Conservation (phyloP, 2,113 vertebrate genomes). For the Acrocephalus kingi region DNA sequence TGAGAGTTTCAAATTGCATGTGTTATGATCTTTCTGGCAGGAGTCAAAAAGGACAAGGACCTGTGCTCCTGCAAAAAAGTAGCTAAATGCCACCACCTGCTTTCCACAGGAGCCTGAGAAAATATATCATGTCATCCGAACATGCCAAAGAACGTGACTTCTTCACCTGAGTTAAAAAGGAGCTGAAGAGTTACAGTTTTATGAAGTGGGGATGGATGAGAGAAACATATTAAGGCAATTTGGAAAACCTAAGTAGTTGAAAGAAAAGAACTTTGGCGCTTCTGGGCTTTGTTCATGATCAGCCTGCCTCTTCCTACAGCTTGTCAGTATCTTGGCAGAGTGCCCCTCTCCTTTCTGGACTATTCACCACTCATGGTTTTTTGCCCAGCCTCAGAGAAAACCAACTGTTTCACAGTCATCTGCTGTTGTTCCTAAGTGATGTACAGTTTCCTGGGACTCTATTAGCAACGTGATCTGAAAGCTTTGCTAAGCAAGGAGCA, state of each 20-base stretch:
- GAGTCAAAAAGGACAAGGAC: not conserved
- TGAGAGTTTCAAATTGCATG: not conserved
- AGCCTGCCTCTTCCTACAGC: not conserved
- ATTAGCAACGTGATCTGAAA: not conserved
- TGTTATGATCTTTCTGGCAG: not conserved
- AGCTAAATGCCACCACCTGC: not conserved
- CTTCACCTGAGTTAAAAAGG: not conserved
- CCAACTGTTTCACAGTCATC: not conserved
- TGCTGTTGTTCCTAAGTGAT: not conserved
- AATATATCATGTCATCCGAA: not conserved
- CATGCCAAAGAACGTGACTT: not conserved
- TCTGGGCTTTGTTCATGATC: not conserved
- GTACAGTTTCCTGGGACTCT: not conserved
- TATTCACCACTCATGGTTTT: not conserved
- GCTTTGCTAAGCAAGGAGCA: not conserved
- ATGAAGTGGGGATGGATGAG: not conserved
- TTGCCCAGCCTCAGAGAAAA: not conserved
- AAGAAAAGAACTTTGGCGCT: not conserved
- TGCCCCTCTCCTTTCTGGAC: not conserved
- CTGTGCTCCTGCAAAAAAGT: not conserved
- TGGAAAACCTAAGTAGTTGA: not conserved
- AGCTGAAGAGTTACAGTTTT: not conserved
- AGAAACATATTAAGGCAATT: not conserved
- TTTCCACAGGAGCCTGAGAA: not conserved
- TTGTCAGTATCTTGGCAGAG: conserved; percentile 11